Conservation (phyloP, 2,888 invertebrate genomes). For the Nomada hirtipes region DNA sequence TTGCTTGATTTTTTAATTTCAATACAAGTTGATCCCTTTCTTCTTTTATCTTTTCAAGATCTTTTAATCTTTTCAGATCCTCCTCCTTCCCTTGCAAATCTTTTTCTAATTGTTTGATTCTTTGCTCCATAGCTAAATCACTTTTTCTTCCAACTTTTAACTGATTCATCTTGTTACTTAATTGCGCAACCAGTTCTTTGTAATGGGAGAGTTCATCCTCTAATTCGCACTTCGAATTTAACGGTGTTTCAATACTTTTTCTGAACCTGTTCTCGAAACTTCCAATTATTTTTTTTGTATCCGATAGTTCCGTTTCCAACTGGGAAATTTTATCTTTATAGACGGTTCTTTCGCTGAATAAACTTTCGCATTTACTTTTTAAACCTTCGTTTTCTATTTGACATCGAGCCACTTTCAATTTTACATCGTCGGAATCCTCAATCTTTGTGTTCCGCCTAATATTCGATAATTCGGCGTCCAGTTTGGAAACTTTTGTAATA, state of each 20-base stretch:
- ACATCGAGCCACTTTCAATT: constrained; percentile 62
- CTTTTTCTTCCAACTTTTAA: constrained; percentile 69
- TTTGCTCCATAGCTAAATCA: constrained; percentile 70
- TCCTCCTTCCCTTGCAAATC: constrained; percentile 76
- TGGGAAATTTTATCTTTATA: constrained; percentile 86
- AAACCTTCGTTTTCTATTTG: constrained; percentile 75
- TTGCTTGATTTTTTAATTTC: constrained; percentile 87
- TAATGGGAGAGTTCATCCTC: constrained; percentile 75
- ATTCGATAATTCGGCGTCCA: constrained; percentile 69
- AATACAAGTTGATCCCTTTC: constrained; percentile 87
- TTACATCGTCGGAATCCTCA: constrained; percentile 68
- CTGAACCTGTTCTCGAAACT: constrained; percentile 81
- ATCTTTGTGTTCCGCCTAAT: constrained; percentile 65
- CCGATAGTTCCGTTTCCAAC: constrained; percentile 84
- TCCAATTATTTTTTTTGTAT: constrained; percentile 77
- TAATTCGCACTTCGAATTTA: constrained; percentile 63
- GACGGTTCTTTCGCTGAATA: constrained; percentile 72
- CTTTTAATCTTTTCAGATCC: constrained; percentile 72
- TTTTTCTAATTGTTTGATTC: constrained; percentile 75
- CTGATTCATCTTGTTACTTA: constrained; percentile 65
- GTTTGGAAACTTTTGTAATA: constrained; percentile 67
- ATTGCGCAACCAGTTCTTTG: constrained; percentile 73
- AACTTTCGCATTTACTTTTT: constrained; percentile 72
- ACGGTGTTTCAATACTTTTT: constrained; percentile 60
- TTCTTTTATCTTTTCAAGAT: constrained; percentile 82